Base-by-base conservation (phyloP, 2,888 invertebrate species). In the Dynastes hyllus region DNA sequence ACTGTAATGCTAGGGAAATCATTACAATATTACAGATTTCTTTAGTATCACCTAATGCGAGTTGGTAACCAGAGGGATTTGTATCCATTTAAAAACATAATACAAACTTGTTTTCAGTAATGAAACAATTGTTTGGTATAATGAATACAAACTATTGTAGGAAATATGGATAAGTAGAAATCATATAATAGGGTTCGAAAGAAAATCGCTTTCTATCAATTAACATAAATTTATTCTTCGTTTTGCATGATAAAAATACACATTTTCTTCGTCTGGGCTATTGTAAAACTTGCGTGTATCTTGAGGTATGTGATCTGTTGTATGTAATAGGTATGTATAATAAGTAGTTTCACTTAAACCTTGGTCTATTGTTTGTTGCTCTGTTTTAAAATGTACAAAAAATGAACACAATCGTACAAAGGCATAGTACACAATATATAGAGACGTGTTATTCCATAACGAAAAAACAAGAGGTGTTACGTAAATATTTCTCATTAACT, bases 231-330 rank as follows among this genome's bases (percentile, higher is more conserved):
- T 87, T 87, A 86, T 86, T 86, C 85, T 83, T 73, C 82, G 82
- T 76, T 77, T 84, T 84, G 83, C 84, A 85, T 86, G 86, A 86
- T 85, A 87, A 87, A 86, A 87, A 87, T 87, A 87, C 87, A 87
- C 63, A 29, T 63, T 63, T 67, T 65, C n/a, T 85, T 85, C 81
- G 83, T 85, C 81, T 84, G 85, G 86, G 85, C 87, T 87, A 87
- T 87, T 86, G 86, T 86, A 84, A 83, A 70, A 81, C 82, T 81
- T 65, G n/a, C 13, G 65, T 65, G 40, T 65, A 37, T 67, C 83
- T 84, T 87, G 87, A 87, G 87, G 87, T 87, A 87, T 86, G 85
- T 83, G 84, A 79, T 50, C 78, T 80, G 76, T 32, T 63, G 16
- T 76, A 76, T 55, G 55, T 71, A 32, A 53, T 61, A 50, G 66